These are phyloP conservation scores for Ataeniobius toweri DNA, from an alignment of 2,797 vertebrate species.

Conservation along the genomic window DNA sequence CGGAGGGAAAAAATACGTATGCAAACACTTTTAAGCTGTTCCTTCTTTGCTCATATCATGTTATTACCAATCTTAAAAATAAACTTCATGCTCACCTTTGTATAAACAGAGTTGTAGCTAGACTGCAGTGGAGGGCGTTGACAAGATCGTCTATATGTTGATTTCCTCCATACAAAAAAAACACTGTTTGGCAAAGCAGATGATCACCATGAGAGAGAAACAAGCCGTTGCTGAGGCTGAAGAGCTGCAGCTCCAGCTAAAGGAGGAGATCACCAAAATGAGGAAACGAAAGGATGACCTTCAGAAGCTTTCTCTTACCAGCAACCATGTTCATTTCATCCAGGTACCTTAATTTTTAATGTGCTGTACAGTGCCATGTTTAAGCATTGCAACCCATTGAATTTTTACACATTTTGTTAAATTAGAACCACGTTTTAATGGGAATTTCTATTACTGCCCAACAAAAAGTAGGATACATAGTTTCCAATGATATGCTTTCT, in stretches of 20 bases:
- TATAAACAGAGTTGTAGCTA: constrained; percentile 1
- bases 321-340: constrained; percentile 34
- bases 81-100: neutral
- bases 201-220: neutral
- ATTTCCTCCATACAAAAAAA: neutral
- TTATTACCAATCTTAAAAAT: no score
- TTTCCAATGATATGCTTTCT: no score
- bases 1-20: neutral
- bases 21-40: neutral
- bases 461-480: neutral
- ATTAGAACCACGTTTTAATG: neutral
- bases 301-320: constrained; percentile 7
- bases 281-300: constrained; percentile 1
- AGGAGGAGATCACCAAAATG: constrained; percentile 22
- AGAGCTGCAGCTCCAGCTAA: constrained; percentile 22
- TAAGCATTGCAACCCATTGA: no score
- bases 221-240: neutral
- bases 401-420: no score
- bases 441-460: neutral
- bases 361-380: neutral
- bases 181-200: neutral
- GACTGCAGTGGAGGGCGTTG: neutral
- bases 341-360: constrained; percentile 7
- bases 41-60: neutral
- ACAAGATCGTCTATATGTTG: neutral